phyloP scores from a whole-genome alignment of 2,797 vertebrate species.

The Heterohyrax brucei region DNA sequence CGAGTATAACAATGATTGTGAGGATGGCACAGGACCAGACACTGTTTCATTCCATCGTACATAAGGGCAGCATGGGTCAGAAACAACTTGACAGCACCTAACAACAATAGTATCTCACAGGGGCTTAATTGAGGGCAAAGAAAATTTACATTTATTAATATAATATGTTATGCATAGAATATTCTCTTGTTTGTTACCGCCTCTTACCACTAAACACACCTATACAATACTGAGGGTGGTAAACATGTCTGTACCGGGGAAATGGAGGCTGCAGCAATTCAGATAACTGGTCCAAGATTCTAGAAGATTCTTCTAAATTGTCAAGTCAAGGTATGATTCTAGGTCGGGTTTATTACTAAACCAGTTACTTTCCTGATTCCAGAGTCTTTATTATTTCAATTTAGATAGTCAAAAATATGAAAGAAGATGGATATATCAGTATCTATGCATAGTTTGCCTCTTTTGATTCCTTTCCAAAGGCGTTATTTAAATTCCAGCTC shows the following conservation, averaged over 20 bases:
- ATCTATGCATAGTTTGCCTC: neutral
- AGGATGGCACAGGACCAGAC: no score
- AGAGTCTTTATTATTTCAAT: neutral
- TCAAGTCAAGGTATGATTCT: neutral
- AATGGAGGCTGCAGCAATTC: neutral
- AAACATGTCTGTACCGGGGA: neutral
- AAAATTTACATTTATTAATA: neutral
- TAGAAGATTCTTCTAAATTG: neutral
- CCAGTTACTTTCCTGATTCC: neutral
- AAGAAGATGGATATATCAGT: neutral
- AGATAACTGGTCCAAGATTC: neutral
- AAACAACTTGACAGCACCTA: no score
- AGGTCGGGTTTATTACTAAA: neutral
- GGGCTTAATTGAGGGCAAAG: neutral
- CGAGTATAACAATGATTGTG: no score
- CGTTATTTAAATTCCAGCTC: neutral
- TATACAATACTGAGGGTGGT: neutral
- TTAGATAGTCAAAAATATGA: neutral
- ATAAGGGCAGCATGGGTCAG: no score
- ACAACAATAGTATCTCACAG: neutral
- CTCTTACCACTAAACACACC: neutral
- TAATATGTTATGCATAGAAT: neutral
- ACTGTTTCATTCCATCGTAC: no score
- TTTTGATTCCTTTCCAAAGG: conserved; percentile 15
- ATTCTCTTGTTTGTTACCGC: neutral